phyloP scores from a whole-genome alignment of 2,797 vertebrate species.

The Danio choprae region DNA sequence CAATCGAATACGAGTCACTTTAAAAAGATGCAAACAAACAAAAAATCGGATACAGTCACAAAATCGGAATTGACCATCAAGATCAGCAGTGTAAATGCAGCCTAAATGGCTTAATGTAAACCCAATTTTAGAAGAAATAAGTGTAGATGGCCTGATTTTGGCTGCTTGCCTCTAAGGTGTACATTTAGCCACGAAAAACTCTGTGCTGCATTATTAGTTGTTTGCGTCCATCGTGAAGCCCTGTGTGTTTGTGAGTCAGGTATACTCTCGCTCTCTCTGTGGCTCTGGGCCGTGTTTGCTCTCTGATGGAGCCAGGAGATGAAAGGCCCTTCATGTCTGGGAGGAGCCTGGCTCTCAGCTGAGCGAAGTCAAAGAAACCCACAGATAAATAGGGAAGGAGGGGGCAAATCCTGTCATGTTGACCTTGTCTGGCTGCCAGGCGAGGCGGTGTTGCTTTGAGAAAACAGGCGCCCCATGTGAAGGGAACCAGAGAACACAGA shows the following conservation, averaged over 20 bases:
- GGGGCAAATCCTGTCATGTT: conserved; percentile 71
- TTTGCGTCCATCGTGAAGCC: too few species aligned
- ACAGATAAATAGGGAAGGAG: conserved; percentile 40
- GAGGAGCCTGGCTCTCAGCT: conserved; percentile 73
- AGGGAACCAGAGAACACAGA: conserved; percentile 63
- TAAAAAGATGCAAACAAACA: too few species aligned
- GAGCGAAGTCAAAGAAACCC: conserved; percentile 66
- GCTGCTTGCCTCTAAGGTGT: not conserved
- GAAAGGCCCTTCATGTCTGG: conserved; percentile 69
- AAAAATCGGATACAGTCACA: too few species aligned
- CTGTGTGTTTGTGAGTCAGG: conserved; percentile 27
- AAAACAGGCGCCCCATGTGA: conserved; percentile 66
- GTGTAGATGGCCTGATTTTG: too few species aligned
- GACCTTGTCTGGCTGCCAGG: conserved; percentile 78
- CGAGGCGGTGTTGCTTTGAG: conserved; percentile 58
- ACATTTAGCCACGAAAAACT: not conserved
- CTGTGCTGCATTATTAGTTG: not conserved
- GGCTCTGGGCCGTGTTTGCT: conserved; percentile 28
- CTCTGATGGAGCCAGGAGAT: conserved; percentile 67
- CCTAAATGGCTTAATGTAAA: too few species aligned
- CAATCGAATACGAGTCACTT: too few species aligned
- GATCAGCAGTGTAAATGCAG: too few species aligned
- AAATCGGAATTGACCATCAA: too few species aligned
- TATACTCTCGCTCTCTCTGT: not conserved
- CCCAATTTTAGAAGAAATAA: too few species aligned